Conservation (phyloP, 2,888 invertebrate species). For the Xestia c-nigrum region DNA sequence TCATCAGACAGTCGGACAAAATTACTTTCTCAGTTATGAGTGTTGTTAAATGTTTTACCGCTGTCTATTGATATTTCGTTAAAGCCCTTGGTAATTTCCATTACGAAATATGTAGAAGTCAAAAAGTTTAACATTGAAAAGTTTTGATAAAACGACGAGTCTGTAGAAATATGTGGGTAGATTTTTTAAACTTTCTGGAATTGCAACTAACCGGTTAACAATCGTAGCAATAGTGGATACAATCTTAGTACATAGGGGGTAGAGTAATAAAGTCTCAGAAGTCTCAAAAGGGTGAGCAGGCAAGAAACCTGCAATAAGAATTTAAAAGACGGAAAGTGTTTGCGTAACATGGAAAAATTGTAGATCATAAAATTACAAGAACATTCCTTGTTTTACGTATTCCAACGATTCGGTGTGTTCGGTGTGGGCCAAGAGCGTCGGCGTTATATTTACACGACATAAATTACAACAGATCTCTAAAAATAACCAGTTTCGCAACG, state of each 20-base stretch:
- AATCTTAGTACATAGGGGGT: neutral
- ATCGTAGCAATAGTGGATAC: neutral
- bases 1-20: neutral
- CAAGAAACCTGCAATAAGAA: neutral
- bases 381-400: constrained; percentile 57
- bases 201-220: neutral
- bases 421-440: constrained; percentile 50
- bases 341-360: constrained; percentile 16
- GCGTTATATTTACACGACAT: constrained; percentile 65
- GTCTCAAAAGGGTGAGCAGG: neutral
- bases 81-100: neutral
- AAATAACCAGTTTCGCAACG: constrained; percentile 57
- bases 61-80: neutral
- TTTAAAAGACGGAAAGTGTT: neutral
- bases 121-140: neutral
- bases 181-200: neutral
- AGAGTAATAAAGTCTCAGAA: neutral
- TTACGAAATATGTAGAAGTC: neutral
- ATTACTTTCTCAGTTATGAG: neutral
- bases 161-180: neutral
- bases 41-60: neutral
- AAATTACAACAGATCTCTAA: constrained; percentile 60
- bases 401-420: constrained; percentile 29
- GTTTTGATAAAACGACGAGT: neutral
- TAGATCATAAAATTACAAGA: constrained; percentile 40